Conservation (phyloP, 2,113 vertebrate species). For the Macaca mulatta region DNA sequence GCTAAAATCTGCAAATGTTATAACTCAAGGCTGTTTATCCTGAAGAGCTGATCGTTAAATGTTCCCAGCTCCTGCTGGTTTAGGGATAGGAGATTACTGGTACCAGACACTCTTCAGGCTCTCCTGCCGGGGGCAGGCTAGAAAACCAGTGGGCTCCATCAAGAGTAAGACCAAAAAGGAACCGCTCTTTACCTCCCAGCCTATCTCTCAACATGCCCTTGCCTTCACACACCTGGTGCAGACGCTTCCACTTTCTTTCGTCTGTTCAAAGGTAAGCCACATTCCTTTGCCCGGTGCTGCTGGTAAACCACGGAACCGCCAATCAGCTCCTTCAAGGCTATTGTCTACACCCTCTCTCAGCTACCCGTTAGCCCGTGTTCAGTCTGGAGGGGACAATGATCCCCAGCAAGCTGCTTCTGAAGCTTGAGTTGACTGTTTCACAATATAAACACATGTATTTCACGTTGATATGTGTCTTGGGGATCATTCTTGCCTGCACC, state of each 20-base stretch:
- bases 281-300: no score
- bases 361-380: not conserved
- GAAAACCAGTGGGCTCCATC: not conserved
- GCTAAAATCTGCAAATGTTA: not conserved
- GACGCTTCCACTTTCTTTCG: not conserved
- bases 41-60: not conserved
- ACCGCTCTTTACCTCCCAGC: rapidly evolving
- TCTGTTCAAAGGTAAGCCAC: not conserved
- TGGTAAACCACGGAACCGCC: not conserved
- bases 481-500: not conserved
- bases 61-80: not conserved
- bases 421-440: not conserved
- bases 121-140: not conserved
- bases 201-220: not conserved
- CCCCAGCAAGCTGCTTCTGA: not conserved
- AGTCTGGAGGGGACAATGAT: not conserved
- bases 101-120: no score
- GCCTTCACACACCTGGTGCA: not conserved
- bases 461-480: no score
- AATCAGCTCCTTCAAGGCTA: not conserved
- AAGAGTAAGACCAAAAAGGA: not conserved
- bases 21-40: not conserved
- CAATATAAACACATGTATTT: not conserved
- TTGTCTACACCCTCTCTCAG: not conserved
- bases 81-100: not conserved